Evolutionary conservation across 2,888 invertebrate species (phyloP), one percentile per base, ranked within the genome.

Genomic region (Leptinotarsa tumamoca): DNA sequence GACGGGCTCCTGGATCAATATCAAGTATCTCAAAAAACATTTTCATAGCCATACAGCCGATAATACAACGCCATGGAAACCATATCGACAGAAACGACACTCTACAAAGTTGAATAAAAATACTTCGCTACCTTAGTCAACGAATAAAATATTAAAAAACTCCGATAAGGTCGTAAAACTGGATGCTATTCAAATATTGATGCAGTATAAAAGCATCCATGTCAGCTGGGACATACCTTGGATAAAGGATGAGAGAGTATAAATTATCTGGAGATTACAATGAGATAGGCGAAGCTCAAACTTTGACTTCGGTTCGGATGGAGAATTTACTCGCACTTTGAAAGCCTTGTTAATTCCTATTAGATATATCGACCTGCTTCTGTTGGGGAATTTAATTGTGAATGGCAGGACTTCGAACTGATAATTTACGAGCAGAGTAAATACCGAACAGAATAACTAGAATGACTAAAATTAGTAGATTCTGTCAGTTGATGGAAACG

Each of bases 101-200:
- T 14, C n/a, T 18, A 13, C 21, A 10, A 33, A 63, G 27, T 27
- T 63, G 3, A 33, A 63, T 63, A 17, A 63, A 63, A 56, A 56
- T n/a, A 63, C 63, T 33, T 5, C 43, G 33, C n/a, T 18, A 43
- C 63, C 63, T 63, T 5, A 63, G 18, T 43, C 63, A 63, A 63
- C 43, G 10, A n/a, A 27, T 63, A n/a, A 63, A 63, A 63, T 63
- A 63, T 63, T 43, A 63, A 63, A 52, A 63, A 63, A 63, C 17
- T 43, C 61, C 63, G 43, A n/a, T 63, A 63, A 17, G 1, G n/a
- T 33, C 63, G 27, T 43, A n/a, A 33, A 63, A 63, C 63, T 43
- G 33, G 63, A 63, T 63, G 33, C 33, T 63, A 33, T 33, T 63
- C 63, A 63, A 63, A 63, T 63, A 63, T 63, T 63, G n/a, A 63